A percentile compares a stretch with the other conserved stretches of the same genome.
These are phyloP conservation scores for Grus americana DNA, from an alignment of 2,113 vertebrate species.

Conservation along the genomic window DNA sequence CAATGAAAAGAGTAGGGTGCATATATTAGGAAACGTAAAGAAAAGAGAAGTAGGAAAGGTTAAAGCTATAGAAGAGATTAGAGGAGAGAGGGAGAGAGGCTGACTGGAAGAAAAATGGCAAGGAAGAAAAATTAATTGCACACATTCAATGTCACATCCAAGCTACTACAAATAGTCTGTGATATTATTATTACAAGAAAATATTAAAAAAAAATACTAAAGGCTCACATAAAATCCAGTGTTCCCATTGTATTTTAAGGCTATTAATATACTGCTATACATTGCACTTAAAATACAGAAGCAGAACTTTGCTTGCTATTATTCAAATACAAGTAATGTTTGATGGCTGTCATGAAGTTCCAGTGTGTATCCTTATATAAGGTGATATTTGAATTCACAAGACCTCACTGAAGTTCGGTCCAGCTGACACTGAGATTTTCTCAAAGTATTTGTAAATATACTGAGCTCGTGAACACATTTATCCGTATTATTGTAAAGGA, in stretches of 20 bases:
- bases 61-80: background rate
- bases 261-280: background rate
- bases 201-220: background rate
- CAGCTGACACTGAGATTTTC: background rate
- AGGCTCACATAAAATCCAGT: conserved; percentile 39
- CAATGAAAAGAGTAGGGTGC: background rate
- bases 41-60: background rate
- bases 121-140: background rate
- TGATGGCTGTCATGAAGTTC: background rate
- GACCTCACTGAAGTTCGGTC: background rate
- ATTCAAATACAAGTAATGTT: conserved; percentile 26
- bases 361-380: background rate
- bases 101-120: background rate
- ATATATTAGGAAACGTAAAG: background rate
- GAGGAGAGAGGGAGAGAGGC: background rate
- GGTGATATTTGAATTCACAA: background rate
- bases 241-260: conserved; percentile 22
- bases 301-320: conserved; percentile 27
- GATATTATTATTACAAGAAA: conserved; percentile 17
- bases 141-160: background rate
- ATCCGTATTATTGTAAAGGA: background rate
- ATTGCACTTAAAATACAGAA: conserved; percentile 3
- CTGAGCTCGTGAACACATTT: background rate
- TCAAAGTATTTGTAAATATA: background rate
- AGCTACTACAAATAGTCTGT: conserved; percentile 19